phyloP scores from a whole-genome alignment of 2,113 vertebrate species.

The Cyprinodon variegatus region DNA sequence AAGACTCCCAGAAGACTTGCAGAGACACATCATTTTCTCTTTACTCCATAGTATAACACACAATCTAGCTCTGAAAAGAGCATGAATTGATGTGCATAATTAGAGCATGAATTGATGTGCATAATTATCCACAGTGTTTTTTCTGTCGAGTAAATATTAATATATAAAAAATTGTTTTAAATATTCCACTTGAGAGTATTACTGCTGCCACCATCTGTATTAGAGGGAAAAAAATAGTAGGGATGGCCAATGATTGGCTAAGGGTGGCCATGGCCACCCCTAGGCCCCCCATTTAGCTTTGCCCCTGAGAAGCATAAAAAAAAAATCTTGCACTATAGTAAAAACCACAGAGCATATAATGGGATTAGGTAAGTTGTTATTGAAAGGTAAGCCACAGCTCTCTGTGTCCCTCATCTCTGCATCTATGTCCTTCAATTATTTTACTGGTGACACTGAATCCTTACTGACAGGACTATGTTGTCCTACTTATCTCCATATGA shows the following conservation, averaged over 20 bases:
- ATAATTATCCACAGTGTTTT: too few relatives aligned
- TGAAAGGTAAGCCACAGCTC: slow-evolving; percentile 1
- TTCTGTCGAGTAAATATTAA: too few relatives aligned
- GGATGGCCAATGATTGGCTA: too few relatives aligned
- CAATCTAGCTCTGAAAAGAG: neutral
- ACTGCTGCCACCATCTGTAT: too few relatives aligned
- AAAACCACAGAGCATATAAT: neutral
- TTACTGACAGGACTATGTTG: neutral
- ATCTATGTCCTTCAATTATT: slow-evolving; percentile 8
- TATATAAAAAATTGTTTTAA: too few relatives aligned
- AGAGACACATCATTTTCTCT: too few relatives aligned
- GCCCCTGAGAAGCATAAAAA: neutral
- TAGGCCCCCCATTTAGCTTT: neutral
- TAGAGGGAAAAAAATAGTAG: too few relatives aligned
- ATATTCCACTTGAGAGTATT: too few relatives aligned
- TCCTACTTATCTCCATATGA: slow-evolving; percentile 32
- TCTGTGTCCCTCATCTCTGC: neutral
- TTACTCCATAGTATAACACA: too few relatives aligned
- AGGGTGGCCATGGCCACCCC: too few relatives aligned
- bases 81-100: neutral
- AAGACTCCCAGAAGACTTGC: too few relatives aligned
- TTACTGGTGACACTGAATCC: slow-evolving; percentile 8
- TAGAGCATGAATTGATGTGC: too few relatives aligned
- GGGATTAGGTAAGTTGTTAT: neutral
- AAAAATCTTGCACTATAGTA: neutral